Base-by-base conservation (phyloP, 1,140 invertebrate species). In the Drosophila nannoptera region DNA sequence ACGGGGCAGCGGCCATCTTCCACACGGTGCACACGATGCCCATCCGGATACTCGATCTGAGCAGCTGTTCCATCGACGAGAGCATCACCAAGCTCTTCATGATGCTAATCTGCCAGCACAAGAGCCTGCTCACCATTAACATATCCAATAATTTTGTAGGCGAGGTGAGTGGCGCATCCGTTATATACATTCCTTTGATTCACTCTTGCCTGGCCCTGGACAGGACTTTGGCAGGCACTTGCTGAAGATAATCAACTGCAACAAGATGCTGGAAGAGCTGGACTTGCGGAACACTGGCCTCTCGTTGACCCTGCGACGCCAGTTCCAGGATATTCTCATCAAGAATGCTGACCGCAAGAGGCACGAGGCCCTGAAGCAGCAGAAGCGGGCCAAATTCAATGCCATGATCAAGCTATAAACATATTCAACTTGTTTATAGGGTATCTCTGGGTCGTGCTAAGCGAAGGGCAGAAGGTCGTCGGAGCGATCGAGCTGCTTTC, bases 1-100 rank as follows among this genome's bases (percentile, higher is more conserved):
- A 89, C 43, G 88, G 88, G 4, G 88, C 87, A 4, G 87, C 86
- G 0, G 77, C 87, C n/a, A 82, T 89, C 31, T 87, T 89, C 45
- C 63, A 81, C 14, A 77, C 86, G 3, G 62, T 89, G 2, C 67
- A 84, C 22, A 29, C 48, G 14, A 73, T 89, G 73, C 82, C 87
- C 9, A 73, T 89, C 5, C 70, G 56, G 31, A 32, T 58, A 16
- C 58, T 89, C 7, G 77, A 89, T 60, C 16, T 89, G 32, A 71
- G 77, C n/a, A 72, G 67, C 8, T 89, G 88, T 62, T 75, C 68
- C 6, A 80, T 89, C n/a, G 65, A 40, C 0, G 59, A 75, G 8
- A 73, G 68, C 14, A 83, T 89, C 9, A 86, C 83, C n/a, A 82
- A 83, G 40, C 29, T 89, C 5, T 87, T 89, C 14, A 78, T 89